A percentile compares a stretch with the other conserved stretches of the same genome.
Conservation (phyloP, 2,888 invertebrate genomes). For the Schizotus pectinicornis region DNA sequence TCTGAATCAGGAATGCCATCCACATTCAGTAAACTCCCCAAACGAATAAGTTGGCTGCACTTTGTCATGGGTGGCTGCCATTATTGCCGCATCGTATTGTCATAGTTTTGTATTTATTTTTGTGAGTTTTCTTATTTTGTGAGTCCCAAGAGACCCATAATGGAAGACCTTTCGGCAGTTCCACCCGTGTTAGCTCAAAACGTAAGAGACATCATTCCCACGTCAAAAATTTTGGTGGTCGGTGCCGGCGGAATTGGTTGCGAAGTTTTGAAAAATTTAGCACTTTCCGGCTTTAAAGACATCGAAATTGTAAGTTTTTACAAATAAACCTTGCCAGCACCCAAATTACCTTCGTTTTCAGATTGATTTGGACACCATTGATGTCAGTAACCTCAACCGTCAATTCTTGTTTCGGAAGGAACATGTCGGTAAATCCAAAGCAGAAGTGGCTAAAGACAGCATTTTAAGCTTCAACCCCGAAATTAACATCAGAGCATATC, state of each 20-base stretch:
- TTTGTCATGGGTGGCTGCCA: no score
- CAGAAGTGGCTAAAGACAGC: slow-evolving; percentile 88
- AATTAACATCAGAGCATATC: slow-evolving; percentile 86
- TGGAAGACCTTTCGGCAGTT: no score
- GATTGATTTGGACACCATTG: slow-evolving; percentile 99
- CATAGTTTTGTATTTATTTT: no score
- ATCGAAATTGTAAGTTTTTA: slow-evolving; percentile 88
- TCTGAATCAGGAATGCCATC: no score
- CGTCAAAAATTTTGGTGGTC: slow-evolving; percentile 82
- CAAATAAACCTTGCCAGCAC: neutral
- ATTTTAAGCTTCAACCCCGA: slow-evolving; percentile 88
- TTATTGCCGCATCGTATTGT: no score
- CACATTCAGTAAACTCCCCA: no score
- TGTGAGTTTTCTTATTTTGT: no score
- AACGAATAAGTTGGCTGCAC: no score
- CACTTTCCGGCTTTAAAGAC: slow-evolving; percentile 89
- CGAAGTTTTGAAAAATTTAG: slow-evolving; percentile 96
- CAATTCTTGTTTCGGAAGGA: slow-evolving; percentile 99
- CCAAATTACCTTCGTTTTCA: slow-evolving; percentile 53
- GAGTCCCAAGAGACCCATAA: no score
- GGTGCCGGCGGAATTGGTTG: slow-evolving; percentile 99
- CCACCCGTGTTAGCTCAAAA: no score
- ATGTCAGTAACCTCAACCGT: slow-evolving; percentile 97
- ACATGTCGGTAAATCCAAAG: slow-evolving; percentile 98
- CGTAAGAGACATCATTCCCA: slow-evolving; percentile 58